Evolutionary conservation across 2,113 vertebrate genomes (phyloP), one percentile per base, ranked within the genome.

Genomic region (Apaloderma vittatum): DNA sequence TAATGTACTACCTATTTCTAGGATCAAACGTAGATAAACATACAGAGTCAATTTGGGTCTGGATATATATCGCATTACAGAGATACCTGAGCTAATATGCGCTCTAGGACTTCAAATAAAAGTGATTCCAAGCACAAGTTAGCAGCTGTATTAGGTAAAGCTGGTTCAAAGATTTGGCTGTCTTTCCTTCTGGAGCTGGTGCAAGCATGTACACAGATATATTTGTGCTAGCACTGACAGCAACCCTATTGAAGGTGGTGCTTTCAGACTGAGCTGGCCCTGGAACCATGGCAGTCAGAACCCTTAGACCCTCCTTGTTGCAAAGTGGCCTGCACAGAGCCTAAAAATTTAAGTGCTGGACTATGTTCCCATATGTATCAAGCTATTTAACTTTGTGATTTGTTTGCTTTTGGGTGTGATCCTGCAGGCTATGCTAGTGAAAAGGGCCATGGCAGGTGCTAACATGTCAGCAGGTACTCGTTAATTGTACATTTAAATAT

Each of bases 71-170:
- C 24, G 66, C 19, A 6, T 70, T 52, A 40, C 40, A 52, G 10
- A 66, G 67, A 15, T 46, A 8, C 5, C 40, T 88, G 63, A 80
- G 55, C 55, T 70, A 65, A 43, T 67, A 68, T 6, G 8, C 13
- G 9, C 40, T 80, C n/a, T 15, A 26, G 46, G 83, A 32, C 30
- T 66, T 86, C 36, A 61, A 0, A 86, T 66, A 34, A 75, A 43
- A 76, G 54, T 82, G 54, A 46, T 92, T 93, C 71, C 95, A 70
- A 81, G 61, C 19, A 73, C 14, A 57, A 70, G 46, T n/a, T 71
- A 95, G 55, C 27, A 90, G 43, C 24, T 0, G 1, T 48, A 13
- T 54, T 76, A 61, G 8, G 7, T 88, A 21, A 76, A 90, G 49
- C 54, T 80, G 63, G 71, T 95, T 94, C 54, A 90, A 57, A 54